Evolutionary conservation across 2,113 vertebrate genomes (phyloP), one percentile per base, ranked within the genome.

Genomic region (Malaclemys terrapin): DNA sequence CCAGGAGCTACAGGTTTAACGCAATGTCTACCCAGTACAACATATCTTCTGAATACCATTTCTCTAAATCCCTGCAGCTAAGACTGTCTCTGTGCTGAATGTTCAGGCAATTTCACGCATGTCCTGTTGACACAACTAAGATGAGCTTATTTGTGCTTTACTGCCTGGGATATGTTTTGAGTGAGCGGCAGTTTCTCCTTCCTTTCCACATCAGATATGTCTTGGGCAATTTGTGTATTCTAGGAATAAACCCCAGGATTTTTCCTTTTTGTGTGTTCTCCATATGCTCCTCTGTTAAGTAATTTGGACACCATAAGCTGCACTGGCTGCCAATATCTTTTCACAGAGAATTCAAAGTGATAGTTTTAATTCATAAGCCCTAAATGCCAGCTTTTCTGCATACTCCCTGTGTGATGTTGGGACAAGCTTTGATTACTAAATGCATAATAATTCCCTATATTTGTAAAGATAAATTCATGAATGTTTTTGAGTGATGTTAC

Each of bases 131-230:
- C 5, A 59, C 3, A 22, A 10, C 57, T 54, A 56, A 72, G 2
- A 29, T 52, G 4, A 8, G 20, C 10, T 94, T 93, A 2, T 11
- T 95, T 89, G 82, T 59, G 31, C 24, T 80, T 52, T 91, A 54
- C 47, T 69, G n/a, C 27, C 16, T 82, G 93, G n/a, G 17, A 24
- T 1, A 65, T 84, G 8, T 5, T 54, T 22, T 31, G 25, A 90
- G 59, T 75, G 69, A 80, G 29, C 4, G 86, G 62, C 10, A 45
- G 35, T 86, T 93, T 91, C 85, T 95, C 47, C 57, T 0, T n/a
- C 62, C 35, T 92, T 91, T 93, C 91, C 19, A 87, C 16, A 24
- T 80, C n/a, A 62, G 29, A 22, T 93, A 88, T 89, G n/a, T 69
- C 16, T 42, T 31, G 54, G 4, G 1, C 4, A 72, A 50, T 93